These are phyloP conservation scores for Varroa destructor DNA, from an alignment of 1,140 invertebrate species.

Conservation along the genomic window DNA sequence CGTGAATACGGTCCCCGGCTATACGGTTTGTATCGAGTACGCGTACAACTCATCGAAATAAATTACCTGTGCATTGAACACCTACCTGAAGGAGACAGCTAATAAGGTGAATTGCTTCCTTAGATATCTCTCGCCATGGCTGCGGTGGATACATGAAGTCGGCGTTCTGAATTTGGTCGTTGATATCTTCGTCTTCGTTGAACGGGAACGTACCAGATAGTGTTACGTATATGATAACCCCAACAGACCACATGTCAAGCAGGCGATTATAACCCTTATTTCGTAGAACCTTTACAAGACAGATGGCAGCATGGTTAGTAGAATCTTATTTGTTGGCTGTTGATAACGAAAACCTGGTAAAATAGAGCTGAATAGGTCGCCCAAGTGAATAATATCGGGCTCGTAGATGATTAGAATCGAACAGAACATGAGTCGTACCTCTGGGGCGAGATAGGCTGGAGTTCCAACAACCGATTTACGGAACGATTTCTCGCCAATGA, in stretches of 20 bases:
- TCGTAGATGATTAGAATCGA: too few relatives aligned
- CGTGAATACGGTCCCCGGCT: too few relatives aligned
- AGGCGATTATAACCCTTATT: constrained; percentile 44
- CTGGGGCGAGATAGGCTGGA: constrained; percentile 44
- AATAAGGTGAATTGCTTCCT: constrained; percentile 31
- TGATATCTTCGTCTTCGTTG: constrained; percentile 44
- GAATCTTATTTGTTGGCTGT: too few relatives aligned
- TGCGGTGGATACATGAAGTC: constrained; percentile 43
- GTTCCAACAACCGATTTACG: constrained; percentile 44
- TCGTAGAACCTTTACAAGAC: constrained; percentile 34
- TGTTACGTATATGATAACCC: constrained; percentile 44
- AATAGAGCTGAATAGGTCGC: too few relatives aligned
- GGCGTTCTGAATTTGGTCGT: constrained; percentile 44
- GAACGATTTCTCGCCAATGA: constrained; percentile 49
- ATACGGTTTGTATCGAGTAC: too few relatives aligned
- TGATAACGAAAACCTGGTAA: too few relatives aligned
- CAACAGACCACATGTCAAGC: constrained; percentile 45
- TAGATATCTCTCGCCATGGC: constrained; percentile 43
- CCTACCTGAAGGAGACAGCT: constrained; percentile 27
- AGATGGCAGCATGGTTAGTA: too few relatives aligned
- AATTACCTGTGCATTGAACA: neutral
- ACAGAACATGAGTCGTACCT: constrained; percentile 35
- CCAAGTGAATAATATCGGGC: too few relatives aligned
- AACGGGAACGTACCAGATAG: constrained; percentile 42
- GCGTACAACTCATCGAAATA: too few relatives aligned